Percentiles rank a stretch among this genome's conserved stretches.
Conservation (phyloP, 2,113 vertebrate genomes). For the Neogale vison region DNA sequence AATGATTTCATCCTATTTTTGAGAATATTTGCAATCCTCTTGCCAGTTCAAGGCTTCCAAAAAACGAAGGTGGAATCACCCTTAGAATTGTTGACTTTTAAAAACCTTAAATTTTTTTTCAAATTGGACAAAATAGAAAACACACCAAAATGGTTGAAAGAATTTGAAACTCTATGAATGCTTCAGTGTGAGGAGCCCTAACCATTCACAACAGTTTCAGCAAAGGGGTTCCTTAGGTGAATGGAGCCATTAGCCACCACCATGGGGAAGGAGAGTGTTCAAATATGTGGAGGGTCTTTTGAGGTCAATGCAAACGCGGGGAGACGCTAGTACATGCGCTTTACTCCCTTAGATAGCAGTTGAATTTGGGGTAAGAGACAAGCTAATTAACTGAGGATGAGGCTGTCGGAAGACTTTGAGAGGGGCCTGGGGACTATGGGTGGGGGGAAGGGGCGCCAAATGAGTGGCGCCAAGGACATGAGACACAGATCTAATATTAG, state of each 20-base stretch:
- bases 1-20: slow-evolving; percentile 9
- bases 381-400: background rate
- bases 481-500: background rate
- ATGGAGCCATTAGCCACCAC: accelerated
- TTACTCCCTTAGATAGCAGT: no score
- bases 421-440: background rate
- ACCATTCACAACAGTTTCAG: background rate
- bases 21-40: background rate
- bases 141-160: background rate
- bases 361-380: background rate
- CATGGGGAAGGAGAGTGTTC: background rate
- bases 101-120: background rate
- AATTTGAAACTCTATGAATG: background rate
- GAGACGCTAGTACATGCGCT: background rate
- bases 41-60: slow-evolving; percentile 7
- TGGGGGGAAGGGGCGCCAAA: background rate
- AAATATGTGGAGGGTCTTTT: background rate
- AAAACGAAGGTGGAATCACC: background rate
- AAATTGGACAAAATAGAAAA: slow-evolving; percentile 9
- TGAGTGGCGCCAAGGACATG: background rate
- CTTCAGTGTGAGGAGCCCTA: background rate
- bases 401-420: background rate
- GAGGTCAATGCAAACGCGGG: background rate
- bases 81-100: background rate
- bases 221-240: background rate